A percentile compares a stretch with the other conserved stretches of the same genome.
Conservation (phyloP, 2,797 vertebrate species). For the Sebastes variabilis region DNA sequence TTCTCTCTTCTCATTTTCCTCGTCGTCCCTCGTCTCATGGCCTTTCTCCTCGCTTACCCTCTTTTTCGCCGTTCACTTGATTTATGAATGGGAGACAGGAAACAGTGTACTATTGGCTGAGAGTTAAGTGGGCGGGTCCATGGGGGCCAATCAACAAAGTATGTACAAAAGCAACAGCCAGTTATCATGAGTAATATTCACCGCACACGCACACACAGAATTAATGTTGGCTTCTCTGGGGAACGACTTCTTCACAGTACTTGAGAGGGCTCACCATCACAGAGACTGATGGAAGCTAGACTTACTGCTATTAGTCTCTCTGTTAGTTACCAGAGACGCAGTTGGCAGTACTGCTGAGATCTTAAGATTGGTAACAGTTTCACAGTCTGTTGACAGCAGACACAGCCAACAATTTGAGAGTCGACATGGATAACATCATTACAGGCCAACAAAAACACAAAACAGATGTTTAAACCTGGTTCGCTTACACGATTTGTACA, state of each 20-base stretch:
- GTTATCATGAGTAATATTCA: conserved; percentile 56
- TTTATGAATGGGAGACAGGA: conserved; percentile 36
- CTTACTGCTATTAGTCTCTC: conserved; percentile 23
- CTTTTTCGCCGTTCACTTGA: conserved; percentile 18
- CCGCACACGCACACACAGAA: conserved; percentile 10
- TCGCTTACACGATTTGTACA: not conserved
- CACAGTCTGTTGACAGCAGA: conserved; percentile 49
- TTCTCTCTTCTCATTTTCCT: conserved; percentile 25
- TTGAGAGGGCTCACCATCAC: not conserved
- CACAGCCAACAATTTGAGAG: conserved; percentile 6
- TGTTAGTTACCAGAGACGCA: not conserved
- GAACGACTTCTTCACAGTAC: conserved; percentile 7
- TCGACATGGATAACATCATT: conserved; percentile 28
- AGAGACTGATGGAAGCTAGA: conserved; percentile 16
- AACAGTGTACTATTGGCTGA: conserved; percentile 27
- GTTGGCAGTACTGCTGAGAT: conserved; percentile 6
- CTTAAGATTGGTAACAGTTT: conserved; percentile 44
- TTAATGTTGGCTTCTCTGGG: conserved; percentile 28
- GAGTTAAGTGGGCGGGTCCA: conserved; percentile 34
- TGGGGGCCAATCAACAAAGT: conserved; percentile 57
- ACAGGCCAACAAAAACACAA: conserved; percentile 28
- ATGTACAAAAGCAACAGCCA: conserved; percentile 51
- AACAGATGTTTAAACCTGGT: conserved; percentile 49
- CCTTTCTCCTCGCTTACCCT: conserved; percentile 2
- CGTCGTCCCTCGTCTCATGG: not conserved